Evolutionary conservation across 2,113 vertebrate species (phyloP), one percentile per base, ranked within the genome.

Genomic region (Ophthalmolycus amberensis): DNA sequence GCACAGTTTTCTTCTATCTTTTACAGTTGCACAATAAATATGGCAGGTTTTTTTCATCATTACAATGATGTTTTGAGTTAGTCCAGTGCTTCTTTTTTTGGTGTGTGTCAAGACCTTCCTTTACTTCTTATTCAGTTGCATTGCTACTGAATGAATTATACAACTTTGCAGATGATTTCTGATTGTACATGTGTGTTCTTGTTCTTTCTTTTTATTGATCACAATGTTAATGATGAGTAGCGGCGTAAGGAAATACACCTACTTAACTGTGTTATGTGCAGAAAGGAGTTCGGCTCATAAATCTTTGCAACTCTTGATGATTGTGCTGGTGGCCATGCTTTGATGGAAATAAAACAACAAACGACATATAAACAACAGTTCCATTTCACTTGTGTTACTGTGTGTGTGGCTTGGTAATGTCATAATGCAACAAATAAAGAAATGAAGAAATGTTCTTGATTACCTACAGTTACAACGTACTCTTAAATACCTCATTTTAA

Each of bases 381-480:
- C 3, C 32, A 32, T 32, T 32, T 4, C 32, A 32, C 32, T 4
- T 32, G 32, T 32, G 32, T 32, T 32, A 32, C 32, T 32, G 32
- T 32, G 32, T 32, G 32, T 32, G 32, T 32, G 58, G 3, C 1
- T 9, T 32, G 3, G 4, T 44, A 3, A 40, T 69, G 22, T 62
- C 7, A 22, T 22, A 22, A 10, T 18, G 38, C 38, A 27, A 29
- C 12, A 52, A 29, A 69, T 14, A 52, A 1, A 25, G 25, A 25
- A 42, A 70, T 1, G 52, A 6, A 20, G 29, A 71, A 71, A 40
- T 25, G 37, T 60, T 1, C n/a, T 38, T 75, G 29, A 27, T 54
- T 52, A 54, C 40, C 67, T 20, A 38, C 29, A 44, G 73, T 63
- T 65, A 50, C 15, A 81, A 80, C 63, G 14, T 22, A 71, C n/a